phyloP scores from a whole-genome alignment of 2,888 invertebrate species.

The Lepetodrilus schrolli region DNA sequence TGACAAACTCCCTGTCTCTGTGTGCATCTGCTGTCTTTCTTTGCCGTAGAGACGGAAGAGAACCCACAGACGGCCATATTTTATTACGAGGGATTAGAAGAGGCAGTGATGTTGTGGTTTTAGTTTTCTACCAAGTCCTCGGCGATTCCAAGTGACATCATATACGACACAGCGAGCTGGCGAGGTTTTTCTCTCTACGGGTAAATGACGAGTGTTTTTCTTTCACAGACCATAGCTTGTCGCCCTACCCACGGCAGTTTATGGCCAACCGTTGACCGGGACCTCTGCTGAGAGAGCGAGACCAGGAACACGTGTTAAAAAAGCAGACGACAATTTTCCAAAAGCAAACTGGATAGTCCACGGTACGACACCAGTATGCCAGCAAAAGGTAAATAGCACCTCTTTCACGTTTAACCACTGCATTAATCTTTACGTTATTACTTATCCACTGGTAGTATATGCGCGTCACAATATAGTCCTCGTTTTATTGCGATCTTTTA shows the following conservation, averaged over 20 bases:
- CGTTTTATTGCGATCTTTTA: too few relatives aligned
- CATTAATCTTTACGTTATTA: too few relatives aligned
- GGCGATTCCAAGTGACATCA: neutral
- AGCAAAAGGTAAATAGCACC: slow-evolving; percentile 26
- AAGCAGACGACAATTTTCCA: neutral
- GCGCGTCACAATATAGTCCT: too few relatives aligned
- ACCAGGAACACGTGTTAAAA: neutral
- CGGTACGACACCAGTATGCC: slow-evolving; percentile 24
- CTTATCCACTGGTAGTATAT: too few relatives aligned
- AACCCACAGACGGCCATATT: neutral
- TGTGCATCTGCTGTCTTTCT: too few relatives aligned
- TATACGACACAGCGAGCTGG: neutral
- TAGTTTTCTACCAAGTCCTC: neutral
- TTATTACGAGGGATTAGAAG: slow-evolving; percentile 12
- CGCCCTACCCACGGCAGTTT: too few relatives aligned
- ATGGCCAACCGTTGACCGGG: neutral
- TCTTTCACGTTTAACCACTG: neutral
- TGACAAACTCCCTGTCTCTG: too few relatives aligned
- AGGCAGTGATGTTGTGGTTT: slow-evolving; percentile 16
- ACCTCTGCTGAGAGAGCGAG: neutral
- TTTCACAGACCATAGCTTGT: too few relatives aligned
- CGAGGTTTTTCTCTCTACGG: neutral
- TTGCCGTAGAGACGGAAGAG: too few relatives aligned
- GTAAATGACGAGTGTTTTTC: neutral
- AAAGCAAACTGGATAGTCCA: slow-evolving; percentile 31